These are phyloP conservation scores for Carlito syrichta DNA, from an alignment of 2,113 vertebrate species.

Conservation along the genomic window DNA sequence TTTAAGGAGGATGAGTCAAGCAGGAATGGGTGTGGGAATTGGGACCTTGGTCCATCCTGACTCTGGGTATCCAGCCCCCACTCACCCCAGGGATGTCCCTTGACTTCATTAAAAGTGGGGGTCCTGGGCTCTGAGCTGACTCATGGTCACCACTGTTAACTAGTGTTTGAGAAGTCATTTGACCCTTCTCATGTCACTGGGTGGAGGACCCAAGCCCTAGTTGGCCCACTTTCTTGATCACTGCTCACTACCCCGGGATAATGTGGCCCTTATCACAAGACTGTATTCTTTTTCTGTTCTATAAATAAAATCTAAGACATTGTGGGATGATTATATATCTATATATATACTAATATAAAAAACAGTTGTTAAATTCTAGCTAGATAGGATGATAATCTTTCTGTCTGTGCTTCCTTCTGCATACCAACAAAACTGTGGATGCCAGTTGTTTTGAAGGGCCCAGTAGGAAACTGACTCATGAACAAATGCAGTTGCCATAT, in stretches of 20 bases:
- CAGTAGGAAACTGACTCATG: neutral
- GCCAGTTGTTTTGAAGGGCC: neutral
- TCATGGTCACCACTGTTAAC: neutral
- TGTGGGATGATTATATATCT: too few species aligned
- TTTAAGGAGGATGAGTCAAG: neutral
- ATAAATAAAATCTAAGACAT: neutral
- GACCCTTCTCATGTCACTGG: constrained; percentile 18
- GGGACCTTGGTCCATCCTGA: constrained; percentile 54
- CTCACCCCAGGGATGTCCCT: neutral
- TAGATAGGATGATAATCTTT: neutral
- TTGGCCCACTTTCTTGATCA: neutral
- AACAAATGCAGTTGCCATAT: neutral
- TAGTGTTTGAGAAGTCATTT: constrained; percentile 16
- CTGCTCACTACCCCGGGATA: neutral
- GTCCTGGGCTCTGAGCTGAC: constrained; percentile 40
- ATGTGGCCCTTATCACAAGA: neutral
- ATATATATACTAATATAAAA: too few species aligned
- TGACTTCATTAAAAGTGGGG: constrained; percentile 50
- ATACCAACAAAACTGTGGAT: neutral
- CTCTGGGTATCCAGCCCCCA: constrained; percentile 7
- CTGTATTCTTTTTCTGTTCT: neutral
- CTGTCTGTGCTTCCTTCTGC: neutral
- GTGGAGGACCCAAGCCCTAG: neutral
- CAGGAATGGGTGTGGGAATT: constrained; percentile 25
- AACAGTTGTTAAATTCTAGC: too few species aligned